A percentile compares a stretch with the other conserved stretches of the same genome.
These are phyloP conservation scores for Bactericera cockerelli DNA, from an alignment of 1,140 invertebrate genomes.

Conservation along the genomic window DNA sequence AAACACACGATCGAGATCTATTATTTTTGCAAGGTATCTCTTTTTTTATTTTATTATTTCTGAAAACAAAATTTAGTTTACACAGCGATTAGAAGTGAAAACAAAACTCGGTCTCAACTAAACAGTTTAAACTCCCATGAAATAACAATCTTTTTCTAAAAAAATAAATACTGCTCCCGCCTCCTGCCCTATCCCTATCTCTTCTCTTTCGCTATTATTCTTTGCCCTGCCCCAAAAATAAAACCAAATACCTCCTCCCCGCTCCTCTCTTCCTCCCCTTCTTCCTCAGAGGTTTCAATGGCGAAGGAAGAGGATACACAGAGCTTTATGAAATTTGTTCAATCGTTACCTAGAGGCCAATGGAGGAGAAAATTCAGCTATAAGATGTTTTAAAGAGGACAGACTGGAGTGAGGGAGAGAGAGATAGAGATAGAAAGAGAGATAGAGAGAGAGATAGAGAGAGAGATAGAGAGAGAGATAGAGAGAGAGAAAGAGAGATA, in stretches of 20 bases:
- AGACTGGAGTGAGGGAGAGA: no score
- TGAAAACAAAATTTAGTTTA: slow-evolving; percentile 6
- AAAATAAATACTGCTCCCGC: slow-evolving; percentile 6
- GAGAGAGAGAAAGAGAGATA: no score
- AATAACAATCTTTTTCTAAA: slow-evolving; percentile 9
- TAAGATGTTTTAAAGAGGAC: no score
- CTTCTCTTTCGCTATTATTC: neutral
- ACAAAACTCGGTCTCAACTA: slow-evolving; percentile 3
- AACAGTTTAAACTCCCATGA: neutral
- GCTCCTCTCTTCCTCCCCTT: neutral
- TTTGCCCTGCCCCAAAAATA: slow-evolving; percentile 1
- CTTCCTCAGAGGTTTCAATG: neutral
- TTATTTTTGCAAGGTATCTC: neutral
- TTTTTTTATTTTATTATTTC: slow-evolving; percentile 1
- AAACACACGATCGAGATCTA: no score
- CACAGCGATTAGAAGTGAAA: slow-evolving; percentile 3
- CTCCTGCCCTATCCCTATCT: no score
- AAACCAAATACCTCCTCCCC: neutral
- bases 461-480: no score
- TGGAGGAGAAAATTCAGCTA: no score
- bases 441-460: no score
- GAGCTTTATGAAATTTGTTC: no score
- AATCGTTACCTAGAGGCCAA: no score
- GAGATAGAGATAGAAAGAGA: no score
- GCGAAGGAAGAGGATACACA: neutral